These are phyloP conservation scores for Lycophotia porphyrea DNA, from an alignment of 2,888 invertebrate species.

Conservation along the genomic window DNA sequence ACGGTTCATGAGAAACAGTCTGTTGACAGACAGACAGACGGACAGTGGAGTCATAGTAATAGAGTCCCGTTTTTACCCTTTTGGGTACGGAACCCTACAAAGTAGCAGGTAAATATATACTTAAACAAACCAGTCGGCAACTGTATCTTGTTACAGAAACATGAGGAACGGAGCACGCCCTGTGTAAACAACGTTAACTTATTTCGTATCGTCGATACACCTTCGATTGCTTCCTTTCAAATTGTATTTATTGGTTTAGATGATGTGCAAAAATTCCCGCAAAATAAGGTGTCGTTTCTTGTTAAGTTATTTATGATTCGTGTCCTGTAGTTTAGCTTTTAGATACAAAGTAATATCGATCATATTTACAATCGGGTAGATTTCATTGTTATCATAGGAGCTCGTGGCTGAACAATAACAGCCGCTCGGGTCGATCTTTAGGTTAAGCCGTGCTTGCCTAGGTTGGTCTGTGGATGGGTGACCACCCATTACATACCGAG, in stretches of 20 bases:
- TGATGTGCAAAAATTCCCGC: not conserved
- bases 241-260: conserved; percentile 19
- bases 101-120: not conserved
- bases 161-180: conserved; percentile 9
- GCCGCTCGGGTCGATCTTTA: too few species aligned
- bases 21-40: too few species aligned
- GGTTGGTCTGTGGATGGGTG: too few species aligned
- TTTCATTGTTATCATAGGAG: not conserved
- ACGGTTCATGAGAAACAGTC: too few species aligned
- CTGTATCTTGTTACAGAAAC: conserved; percentile 27
- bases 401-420: too few species aligned
- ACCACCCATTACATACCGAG: too few species aligned
- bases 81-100: not conserved
- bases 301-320: not conserved
- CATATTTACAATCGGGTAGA: not conserved
- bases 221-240: conserved; percentile 4
- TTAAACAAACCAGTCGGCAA: not conserved
- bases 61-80: too few species aligned
- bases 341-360: too few species aligned
- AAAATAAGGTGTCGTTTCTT: not conserved
- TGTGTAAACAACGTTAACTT: conserved; percentile 35
- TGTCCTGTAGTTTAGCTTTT: too few species aligned
- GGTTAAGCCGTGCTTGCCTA: too few species aligned
- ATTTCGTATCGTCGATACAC: conserved; percentile 8
- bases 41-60: too few species aligned